Conservation (phyloP, 2,888 invertebrate species). For the Athalia cordata region DNA sequence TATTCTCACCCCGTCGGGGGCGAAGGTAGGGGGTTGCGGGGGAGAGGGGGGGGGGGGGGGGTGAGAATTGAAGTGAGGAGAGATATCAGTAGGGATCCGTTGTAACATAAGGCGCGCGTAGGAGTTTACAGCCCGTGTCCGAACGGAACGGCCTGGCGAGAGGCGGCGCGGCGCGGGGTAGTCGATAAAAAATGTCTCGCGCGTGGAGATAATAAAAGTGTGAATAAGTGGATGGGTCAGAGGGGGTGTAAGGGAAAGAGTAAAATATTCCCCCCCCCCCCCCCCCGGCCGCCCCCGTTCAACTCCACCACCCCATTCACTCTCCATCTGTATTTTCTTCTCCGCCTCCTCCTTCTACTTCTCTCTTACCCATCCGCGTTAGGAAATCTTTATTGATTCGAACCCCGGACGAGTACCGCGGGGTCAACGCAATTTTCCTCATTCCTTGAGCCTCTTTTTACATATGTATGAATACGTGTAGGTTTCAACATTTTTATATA, state of each 20-base stretch:
- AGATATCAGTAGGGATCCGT: conserved; percentile 46
- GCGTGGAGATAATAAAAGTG: conserved; percentile 69
- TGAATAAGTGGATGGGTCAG: conserved; percentile 60
- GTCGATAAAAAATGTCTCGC: conserved; percentile 68
- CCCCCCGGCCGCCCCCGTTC: background rate
- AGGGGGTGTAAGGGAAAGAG: conserved; percentile 59
- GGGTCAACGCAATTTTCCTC: conserved; percentile 67
- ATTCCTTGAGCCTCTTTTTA: conserved; percentile 38
- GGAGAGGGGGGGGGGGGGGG: background rate
- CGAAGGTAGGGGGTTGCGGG: background rate
- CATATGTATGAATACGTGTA: background rate
- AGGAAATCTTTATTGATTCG: conserved; percentile 72
- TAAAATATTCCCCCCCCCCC: conserved; percentile 65
- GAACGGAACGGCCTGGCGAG: conserved; percentile 48
- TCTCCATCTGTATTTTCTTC: too few species aligned
- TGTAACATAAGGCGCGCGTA: conserved; percentile 50
- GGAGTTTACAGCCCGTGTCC: conserved; percentile 67
- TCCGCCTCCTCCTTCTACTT: conserved; percentile 17
- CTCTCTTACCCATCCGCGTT: conserved; percentile 59
- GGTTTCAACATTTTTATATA: background rate
- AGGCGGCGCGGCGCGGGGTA: conserved; percentile 52
- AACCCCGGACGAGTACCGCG: conserved; percentile 62
- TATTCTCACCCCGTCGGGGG: background rate
- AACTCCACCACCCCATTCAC: too few species aligned
- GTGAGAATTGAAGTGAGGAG: conserved; percentile 41